phyloP scores from a whole-genome alignment of 2,113 vertebrate species.

The Murina feae region DNA sequence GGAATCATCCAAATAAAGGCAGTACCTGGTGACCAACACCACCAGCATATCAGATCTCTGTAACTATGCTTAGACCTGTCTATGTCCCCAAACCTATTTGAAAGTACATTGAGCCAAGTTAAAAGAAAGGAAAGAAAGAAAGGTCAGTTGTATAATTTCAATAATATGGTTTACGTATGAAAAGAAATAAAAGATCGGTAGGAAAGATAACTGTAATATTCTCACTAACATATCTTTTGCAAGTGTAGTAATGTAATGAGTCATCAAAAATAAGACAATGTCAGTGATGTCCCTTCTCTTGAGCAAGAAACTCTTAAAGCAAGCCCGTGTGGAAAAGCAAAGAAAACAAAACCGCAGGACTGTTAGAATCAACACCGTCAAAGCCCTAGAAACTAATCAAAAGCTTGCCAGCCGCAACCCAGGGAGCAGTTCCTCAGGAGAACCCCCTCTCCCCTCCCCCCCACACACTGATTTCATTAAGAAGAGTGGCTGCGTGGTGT shows the following conservation, averaged over 20 bases:
- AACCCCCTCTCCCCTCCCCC: too few species aligned
- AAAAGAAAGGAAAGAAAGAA: neutral
- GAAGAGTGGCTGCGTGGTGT: neutral
- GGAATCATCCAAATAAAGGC: neutral
- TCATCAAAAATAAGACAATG: neutral
- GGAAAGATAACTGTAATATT: neutral
- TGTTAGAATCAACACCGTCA: neutral
- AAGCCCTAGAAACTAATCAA: neutral
- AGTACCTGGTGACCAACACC: neutral
- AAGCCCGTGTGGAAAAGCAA: neutral
- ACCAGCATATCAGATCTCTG: neutral
- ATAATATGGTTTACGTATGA: neutral
- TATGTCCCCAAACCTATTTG: neutral
- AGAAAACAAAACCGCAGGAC: neutral
- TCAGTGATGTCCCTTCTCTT: neutral
- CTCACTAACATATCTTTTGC: neutral
- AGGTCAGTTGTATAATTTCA: neutral
- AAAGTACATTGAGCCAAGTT: neutral
- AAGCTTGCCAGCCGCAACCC: neutral
- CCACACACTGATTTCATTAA: neutral
- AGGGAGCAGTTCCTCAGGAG: neutral
- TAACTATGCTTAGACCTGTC: neutral
- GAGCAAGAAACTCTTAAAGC: neutral
- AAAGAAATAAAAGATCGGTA: neutral
- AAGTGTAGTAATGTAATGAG: neutral